Base-by-base conservation (phyloP, 1,140 invertebrate genomes). In the Drosophila lacteicornis region DNA sequence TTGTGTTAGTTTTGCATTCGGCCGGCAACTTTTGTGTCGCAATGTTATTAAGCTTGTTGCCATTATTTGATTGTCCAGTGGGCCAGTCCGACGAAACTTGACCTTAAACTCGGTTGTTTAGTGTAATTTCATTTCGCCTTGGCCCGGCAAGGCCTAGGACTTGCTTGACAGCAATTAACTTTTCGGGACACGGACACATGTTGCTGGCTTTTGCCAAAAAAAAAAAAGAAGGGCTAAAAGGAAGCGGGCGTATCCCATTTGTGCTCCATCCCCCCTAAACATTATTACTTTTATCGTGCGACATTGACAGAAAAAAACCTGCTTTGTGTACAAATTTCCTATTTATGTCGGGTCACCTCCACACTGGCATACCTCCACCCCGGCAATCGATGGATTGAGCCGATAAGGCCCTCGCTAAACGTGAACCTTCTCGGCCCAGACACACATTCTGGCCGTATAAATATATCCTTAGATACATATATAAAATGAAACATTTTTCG, bases 301-400 rank as follows among this genome's bases (percentile, higher is more conserved):
- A 75, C 71, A 69, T 77, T 77, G 61, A 67, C 57, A 67, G 77
- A 51, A 62, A 59, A 66, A 79, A 67, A 78, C 75, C 80, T 82
- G 80, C 75, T 70, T 82, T 82, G 80, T 82, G 59, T 82, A 80
- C 80, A 82, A 86, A 82, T 86, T 71, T 73, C 50, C 66, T 60
- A 82, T 82, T 77, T 82, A 86, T 82, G 62, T 47, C 25, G 73
- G 75, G 74, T 69, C 74, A 69, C 51, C 50, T 33, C 15, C 8
- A 13, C 6, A 1, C 33, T 38, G 19, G 33, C 13, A 4, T 38
- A 12, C 17, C 12, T 47, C 25, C 25, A 13, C 62, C 25, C 17
- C 40, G 40, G 49, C 69, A 82, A 82, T 82, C 80, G 60, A 82
- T 82, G 59, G 30, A 68, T 51, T 47, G 33, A 75, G 45, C 47